These are phyloP conservation scores for Cyrtonyx montezumae DNA, from an alignment of 2,113 vertebrate species.

Conservation along the genomic window DNA sequence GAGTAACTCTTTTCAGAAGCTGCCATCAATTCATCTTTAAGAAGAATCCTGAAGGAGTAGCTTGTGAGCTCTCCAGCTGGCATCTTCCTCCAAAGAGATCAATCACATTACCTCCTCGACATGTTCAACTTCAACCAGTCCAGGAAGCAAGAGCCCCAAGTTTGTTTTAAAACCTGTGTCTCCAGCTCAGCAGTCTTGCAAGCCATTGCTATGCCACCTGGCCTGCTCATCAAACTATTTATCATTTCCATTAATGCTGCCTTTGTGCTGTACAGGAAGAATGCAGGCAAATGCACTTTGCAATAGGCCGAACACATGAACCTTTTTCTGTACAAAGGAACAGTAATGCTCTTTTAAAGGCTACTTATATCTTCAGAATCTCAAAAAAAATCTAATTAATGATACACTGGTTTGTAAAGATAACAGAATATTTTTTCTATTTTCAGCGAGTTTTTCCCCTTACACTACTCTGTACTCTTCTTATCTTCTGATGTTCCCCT, in stretches of 20 bases:
- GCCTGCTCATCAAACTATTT: constrained; percentile 71
- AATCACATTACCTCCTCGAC: constrained; percentile 71
- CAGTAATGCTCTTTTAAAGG: constrained; percentile 42
- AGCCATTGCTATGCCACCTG: constrained; percentile 74
- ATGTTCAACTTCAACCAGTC: constrained; percentile 62
- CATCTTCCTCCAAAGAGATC: constrained; percentile 72
- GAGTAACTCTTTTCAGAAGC: constrained; percentile 72
- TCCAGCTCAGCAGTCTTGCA: constrained; percentile 64
- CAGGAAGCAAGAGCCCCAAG: constrained; percentile 67
- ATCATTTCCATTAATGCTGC: constrained; percentile 69
- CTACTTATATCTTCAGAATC: neutral
- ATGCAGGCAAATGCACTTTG: constrained; percentile 28
- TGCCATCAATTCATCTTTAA: constrained; percentile 78
- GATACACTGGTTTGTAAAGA: neutral
- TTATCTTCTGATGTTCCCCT: neutral
- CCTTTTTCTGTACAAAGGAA: neutral
- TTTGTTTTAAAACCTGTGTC: constrained; percentile 68
- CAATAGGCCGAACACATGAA: constrained; percentile 47
- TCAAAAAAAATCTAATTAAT: neutral
- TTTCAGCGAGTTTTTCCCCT: constrained; percentile 3
- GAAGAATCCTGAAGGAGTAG: constrained; percentile 74
- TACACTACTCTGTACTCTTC: neutral
- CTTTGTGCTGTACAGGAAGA: constrained; percentile 61
- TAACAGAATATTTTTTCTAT: neutral
- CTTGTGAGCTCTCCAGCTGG: constrained; percentile 76